Conservation (phyloP, 1,140 invertebrate genomes). For the Caenorhabditis latens region DNA sequence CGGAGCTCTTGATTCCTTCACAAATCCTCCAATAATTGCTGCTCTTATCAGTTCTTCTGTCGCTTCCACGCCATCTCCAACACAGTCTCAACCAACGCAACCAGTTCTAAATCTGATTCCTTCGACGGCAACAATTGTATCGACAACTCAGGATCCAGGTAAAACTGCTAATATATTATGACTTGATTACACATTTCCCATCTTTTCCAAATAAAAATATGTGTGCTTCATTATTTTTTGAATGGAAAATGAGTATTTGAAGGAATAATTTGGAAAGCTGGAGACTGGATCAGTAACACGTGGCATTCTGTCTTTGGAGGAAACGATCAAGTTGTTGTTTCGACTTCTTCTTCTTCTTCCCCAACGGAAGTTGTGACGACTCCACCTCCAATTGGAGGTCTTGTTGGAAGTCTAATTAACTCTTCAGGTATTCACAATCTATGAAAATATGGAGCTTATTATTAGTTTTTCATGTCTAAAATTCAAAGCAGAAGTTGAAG, state of each 20-base stretch:
- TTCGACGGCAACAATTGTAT: neutral
- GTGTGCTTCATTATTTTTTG: no score
- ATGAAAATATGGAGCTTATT: no score
- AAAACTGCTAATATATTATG: neutral
- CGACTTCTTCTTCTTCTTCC: neutral
- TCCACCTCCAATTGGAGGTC: neutral
- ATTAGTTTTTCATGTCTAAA: no score
- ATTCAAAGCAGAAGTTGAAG: no score
- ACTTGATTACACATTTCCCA: no score
- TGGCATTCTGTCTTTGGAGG: conserved; percentile 35
- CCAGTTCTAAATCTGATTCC: neutral
- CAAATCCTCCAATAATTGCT: conserved; percentile 14
- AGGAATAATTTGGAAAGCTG: conserved; percentile 35
- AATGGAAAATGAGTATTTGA: neutral
- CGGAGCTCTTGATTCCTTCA: neutral
- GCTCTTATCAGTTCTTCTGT: neutral
- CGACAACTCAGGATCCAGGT: conserved; percentile 6
- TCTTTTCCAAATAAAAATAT: no score
- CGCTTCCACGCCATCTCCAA: neutral
- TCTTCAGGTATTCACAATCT: neutral
- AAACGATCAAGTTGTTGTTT: neutral
- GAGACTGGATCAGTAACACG: conserved; percentile 31
- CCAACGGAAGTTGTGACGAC: neutral
- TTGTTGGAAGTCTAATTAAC: conserved; percentile 41
- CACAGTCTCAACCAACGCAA: neutral